Conservation (phyloP, 2,113 vertebrate genomes). For the Sarotherodon lohbergeri region DNA sequence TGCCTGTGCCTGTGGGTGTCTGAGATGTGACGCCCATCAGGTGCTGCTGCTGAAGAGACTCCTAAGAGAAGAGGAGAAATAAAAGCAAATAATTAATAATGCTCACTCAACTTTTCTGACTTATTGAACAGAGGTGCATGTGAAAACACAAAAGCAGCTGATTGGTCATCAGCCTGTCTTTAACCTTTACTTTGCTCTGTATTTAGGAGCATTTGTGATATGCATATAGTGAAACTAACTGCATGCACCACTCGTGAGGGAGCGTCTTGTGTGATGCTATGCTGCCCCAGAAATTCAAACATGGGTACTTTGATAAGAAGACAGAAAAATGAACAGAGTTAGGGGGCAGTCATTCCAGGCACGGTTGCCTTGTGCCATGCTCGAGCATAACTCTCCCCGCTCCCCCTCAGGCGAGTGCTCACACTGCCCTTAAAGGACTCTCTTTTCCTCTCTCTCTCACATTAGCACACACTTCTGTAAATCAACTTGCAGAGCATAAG, state of each 20-base stretch:
- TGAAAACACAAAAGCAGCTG: neutral
- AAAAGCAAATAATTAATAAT: neutral
- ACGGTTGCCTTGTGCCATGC: neutral
- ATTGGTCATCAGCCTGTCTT: neutral
- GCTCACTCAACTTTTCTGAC: neutral
- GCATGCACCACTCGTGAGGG: neutral
- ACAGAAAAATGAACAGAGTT: neutral
- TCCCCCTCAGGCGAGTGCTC: neutral
- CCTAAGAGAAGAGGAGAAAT: constrained; percentile 29
- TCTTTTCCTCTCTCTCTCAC: too few species aligned
- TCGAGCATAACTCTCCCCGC: neutral
- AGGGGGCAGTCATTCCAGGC: neutral
- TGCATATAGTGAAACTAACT: neutral
- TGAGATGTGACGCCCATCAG: constrained; percentile 71
- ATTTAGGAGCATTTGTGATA: neutral
- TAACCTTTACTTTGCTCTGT: neutral
- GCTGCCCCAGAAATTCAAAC: neutral
- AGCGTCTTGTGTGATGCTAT: neutral
- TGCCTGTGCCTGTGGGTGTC: constrained; percentile 69
- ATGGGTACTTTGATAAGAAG: neutral
- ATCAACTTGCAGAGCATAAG: neutral
- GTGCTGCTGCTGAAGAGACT: constrained; percentile 76
- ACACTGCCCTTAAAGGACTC: neutral
- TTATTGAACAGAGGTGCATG: neutral
- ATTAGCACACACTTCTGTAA: neutral